phyloP scores from a whole-genome alignment of 2,797 vertebrate species.

The Sebastes hubbsi region DNA sequence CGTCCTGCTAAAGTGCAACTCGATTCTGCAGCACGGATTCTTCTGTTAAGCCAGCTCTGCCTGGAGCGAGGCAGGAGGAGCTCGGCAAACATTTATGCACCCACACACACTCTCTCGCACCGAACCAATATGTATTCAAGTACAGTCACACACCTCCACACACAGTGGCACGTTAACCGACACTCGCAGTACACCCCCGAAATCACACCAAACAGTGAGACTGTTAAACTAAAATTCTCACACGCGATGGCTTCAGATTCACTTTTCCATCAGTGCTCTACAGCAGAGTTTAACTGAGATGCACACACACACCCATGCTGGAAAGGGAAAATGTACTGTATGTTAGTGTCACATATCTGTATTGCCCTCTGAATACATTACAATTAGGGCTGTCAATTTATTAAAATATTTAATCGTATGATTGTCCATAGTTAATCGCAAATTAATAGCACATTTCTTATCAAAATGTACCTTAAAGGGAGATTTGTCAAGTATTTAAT shows the following conservation, averaged over 20 bases:
- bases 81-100: slow-evolving; percentile 79
- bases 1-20: slow-evolving; percentile 71
- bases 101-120: slow-evolving; percentile 75
- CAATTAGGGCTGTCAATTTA: too few relatives aligned
- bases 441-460: too few relatives aligned
- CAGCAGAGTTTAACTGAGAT: slow-evolving; percentile 25
- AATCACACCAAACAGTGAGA: slow-evolving; percentile 74
- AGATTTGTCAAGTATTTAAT: too few relatives aligned
- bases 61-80: slow-evolving; percentile 73
- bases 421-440: too few relatives aligned
- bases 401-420: too few relatives aligned
- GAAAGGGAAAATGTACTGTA: neutral
- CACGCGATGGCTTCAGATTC: slow-evolving; percentile 41
- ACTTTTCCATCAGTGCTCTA: slow-evolving; percentile 25
- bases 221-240: slow-evolving; percentile 63
- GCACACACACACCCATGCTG: neutral
- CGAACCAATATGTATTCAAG: slow-evolving; percentile 79
- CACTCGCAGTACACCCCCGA: slow-evolving; percentile 72
- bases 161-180: slow-evolving; percentile 70
- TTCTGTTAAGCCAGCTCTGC: slow-evolving; percentile 72
- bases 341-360: neutral
- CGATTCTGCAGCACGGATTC: slow-evolving; percentile 77
- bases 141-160: slow-evolving; percentile 81
- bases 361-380: neutral
- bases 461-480: too few relatives aligned